Percentiles rank a stretch among this genome's conserved stretches.
Conservation (phyloP, 2,113 vertebrate species). For the Corydoras maculifer region DNA sequence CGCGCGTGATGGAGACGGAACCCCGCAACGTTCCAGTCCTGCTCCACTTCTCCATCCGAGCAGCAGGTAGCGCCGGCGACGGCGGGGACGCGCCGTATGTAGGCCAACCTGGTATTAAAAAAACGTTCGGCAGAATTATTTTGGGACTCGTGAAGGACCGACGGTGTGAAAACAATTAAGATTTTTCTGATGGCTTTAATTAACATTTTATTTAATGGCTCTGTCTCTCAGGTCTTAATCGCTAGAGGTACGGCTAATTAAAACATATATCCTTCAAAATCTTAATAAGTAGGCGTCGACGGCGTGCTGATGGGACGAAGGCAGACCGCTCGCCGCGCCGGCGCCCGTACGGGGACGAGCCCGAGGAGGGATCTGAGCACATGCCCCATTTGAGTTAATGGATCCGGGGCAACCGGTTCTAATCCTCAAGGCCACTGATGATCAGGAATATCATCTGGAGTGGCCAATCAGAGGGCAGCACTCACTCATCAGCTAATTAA, state of each 20-base stretch:
- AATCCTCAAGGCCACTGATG: constrained; percentile 12
- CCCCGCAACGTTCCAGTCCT: constrained; percentile 23
- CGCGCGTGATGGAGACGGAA: constrained; percentile 5
- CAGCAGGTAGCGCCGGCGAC: constrained; percentile 39
- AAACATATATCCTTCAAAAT: constrained; percentile 78
- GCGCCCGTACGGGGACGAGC: not conserved
- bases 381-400: not conserved
- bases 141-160: constrained; percentile 63
- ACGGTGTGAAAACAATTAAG: constrained; percentile 82
- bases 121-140: constrained; percentile 48
- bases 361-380: not conserved
- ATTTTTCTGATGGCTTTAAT: constrained; percentile 83
- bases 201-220: constrained; percentile 85
- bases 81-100: constrained; percentile 39
- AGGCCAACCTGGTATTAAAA: constrained; percentile 43
- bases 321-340: not conserved
- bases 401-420: not conserved
- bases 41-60: constrained; percentile 30
- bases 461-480: constrained; percentile 20
- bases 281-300: constrained; percentile 70
- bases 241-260: constrained; percentile 84
- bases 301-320: constrained; percentile 62
- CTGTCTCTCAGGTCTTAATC: constrained; percentile 75
- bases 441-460: constrained; percentile 30
- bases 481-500: constrained; percentile 32